phyloP scores from a whole-genome alignment of 2,113 vertebrate genomes.

The Calidris pugnax region DNA sequence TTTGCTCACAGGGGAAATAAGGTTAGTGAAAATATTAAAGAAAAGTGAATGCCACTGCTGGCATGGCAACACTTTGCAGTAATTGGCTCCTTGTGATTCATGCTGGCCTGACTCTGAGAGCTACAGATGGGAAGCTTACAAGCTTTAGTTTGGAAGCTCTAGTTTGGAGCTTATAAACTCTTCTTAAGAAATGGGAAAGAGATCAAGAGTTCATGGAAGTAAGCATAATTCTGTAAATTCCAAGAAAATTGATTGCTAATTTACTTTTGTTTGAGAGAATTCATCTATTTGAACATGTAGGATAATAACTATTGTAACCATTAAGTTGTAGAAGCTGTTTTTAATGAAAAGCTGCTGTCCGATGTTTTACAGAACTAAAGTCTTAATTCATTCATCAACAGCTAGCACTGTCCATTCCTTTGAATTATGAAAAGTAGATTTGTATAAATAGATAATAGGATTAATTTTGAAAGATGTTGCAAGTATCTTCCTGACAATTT shows the following conservation, averaged over 20 bases:
- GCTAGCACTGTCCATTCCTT: not conserved
- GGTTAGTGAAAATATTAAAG: slow-evolving; percentile 74
- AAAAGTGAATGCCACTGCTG: slow-evolving; percentile 59
- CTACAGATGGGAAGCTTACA: slow-evolving; percentile 61
- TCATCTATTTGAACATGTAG: not conserved
- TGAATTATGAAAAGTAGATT: not conserved
- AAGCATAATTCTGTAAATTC: slow-evolving; percentile 20
- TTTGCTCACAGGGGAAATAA: slow-evolving; percentile 70
- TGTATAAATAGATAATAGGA: not conserved
- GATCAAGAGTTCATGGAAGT: slow-evolving; percentile 23
- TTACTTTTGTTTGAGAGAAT: slow-evolving; percentile 1
- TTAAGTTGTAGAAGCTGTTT: not conserved
- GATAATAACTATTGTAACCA: not conserved
- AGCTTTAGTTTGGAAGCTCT: slow-evolving; percentile 40
- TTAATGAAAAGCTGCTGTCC: not conserved
- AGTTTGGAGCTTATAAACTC: not conserved
- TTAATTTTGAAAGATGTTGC: not conserved
- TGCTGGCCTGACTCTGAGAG: slow-evolving; percentile 45
- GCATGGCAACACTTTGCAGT: slow-evolving; percentile 54
- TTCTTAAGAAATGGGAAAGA: slow-evolving; percentile 51
- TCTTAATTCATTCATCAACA: not conserved
- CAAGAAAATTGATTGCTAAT: not conserved
- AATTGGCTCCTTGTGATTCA: slow-evolving; percentile 68
- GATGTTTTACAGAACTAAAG: not conserved
- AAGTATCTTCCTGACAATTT: not conserved